These are phyloP conservation scores for Andrena bucephala DNA, from an alignment of 2,888 invertebrate species.

Conservation along the genomic window DNA sequence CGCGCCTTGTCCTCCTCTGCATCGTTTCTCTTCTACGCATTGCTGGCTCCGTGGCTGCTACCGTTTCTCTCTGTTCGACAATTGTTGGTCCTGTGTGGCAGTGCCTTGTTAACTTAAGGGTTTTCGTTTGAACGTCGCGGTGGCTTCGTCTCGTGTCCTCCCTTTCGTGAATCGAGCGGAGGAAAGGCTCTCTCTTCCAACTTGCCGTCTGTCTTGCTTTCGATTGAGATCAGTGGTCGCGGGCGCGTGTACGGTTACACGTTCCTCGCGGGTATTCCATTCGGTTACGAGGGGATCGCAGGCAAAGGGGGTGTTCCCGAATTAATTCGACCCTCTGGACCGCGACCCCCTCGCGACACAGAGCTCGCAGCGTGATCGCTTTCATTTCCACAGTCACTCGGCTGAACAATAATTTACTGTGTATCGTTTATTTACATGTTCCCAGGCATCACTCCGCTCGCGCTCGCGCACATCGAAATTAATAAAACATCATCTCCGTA, in stretches of 20 bases:
- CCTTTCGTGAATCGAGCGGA: slow-evolving; percentile 16
- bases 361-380: slow-evolving; percentile 28
- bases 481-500: slow-evolving; percentile 62
- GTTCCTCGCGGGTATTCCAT: background rate
- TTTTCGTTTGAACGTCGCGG: slow-evolving; percentile 21
- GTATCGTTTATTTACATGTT: slow-evolving; percentile 72
- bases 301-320: slow-evolving; percentile 13
- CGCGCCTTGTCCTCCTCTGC: slow-evolving; percentile 24
- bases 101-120: slow-evolving; percentile 73
- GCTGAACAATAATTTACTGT: slow-evolving; percentile 69
- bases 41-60: slow-evolving; percentile 30
- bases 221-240: slow-evolving; percentile 13
- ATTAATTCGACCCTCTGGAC: slow-evolving; percentile 11
- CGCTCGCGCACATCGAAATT: slow-evolving; percentile 68
- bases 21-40: slow-evolving; percentile 12
- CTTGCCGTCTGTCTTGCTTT: slow-evolving; percentile 6
- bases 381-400: slow-evolving; percentile 70
- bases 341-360: slow-evolving; percentile 24
- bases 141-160: slow-evolving; percentile 9
- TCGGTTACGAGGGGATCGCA: slow-evolving; percentile 8
- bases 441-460: slow-evolving; percentile 55
- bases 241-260: background rate
- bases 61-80: slow-evolving; percentile 39
- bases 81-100: slow-evolving; percentile 79
- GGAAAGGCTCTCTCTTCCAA: slow-evolving; percentile 4